Evolutionary conservation across 2,888 invertebrate genomes (phyloP).

Genomic region (Drosophila cyrtoloma): DNA sequence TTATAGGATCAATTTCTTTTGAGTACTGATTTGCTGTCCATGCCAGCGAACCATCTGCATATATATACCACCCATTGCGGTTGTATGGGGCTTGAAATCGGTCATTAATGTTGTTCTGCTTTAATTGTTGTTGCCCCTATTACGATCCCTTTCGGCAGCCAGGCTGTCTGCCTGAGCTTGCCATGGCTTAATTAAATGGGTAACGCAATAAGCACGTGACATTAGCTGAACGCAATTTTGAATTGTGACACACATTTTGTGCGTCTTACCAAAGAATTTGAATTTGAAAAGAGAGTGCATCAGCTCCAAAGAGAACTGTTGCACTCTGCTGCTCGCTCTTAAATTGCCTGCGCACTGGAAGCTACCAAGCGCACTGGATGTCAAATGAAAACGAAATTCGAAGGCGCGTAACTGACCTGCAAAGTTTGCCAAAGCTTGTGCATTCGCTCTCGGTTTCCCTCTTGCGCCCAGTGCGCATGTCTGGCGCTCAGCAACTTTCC

Average conservation of each 20-base stretch:
- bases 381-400: constrained; percentile 50
- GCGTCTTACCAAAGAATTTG: constrained; percentile 7
- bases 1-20: constrained; percentile 64
- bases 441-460: not conserved
- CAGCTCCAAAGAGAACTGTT: constrained; percentile 34
- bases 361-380: constrained; percentile 50
- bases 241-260: constrained; percentile 58
- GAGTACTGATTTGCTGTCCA: constrained; percentile 53
- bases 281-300: constrained; percentile 4
- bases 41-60: constrained; percentile 4
- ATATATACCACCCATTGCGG: constrained; percentile 20
- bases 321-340: constrained; percentile 30
- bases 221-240: constrained; percentile 63
- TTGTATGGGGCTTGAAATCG: constrained; percentile 15
- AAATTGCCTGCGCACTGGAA: constrained; percentile 33
- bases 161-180: constrained; percentile 10
- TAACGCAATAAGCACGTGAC: constrained; percentile 72
- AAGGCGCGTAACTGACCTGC: constrained; percentile 59
- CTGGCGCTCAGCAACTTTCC: constrained; percentile 54
- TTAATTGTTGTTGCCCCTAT: constrained; percentile 21
- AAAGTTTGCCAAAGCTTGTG: constrained; percentile 55
- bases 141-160: constrained; percentile 1
- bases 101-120: constrained; percentile 35
- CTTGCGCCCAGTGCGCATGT: constrained; percentile 47
- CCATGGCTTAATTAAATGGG: constrained; percentile 55